Conservation (phyloP, 2,888 invertebrate species). For the Eupithecia tripunctaria region DNA sequence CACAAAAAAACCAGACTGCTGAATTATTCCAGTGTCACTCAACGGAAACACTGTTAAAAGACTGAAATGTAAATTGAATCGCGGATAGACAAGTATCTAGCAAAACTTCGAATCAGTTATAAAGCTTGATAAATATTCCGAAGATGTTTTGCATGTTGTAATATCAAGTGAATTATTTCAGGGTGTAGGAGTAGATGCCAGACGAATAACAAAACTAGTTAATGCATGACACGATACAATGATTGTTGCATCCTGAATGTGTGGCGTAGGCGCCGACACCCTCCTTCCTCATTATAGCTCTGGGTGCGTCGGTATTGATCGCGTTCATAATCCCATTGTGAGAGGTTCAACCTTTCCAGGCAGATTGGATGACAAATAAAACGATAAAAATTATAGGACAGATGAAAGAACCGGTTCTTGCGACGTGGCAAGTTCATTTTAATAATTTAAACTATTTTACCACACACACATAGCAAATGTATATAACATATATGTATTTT, state of each 20-base stretch:
- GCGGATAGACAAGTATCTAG: slow-evolving; percentile 18
- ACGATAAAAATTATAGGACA: slow-evolving; percentile 17
- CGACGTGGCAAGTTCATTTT: slow-evolving; percentile 17
- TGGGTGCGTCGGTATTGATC: slow-evolving; percentile 52
- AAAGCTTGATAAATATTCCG: slow-evolving; percentile 13
- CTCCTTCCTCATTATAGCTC: slow-evolving; percentile 75
- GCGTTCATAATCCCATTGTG: slow-evolving; percentile 37
- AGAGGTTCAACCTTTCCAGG: slow-evolving; percentile 35
- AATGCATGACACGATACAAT: slow-evolving; percentile 52
- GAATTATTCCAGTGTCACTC: slow-evolving; percentile 36
- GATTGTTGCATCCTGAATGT: slow-evolving; percentile 75
- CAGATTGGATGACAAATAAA: slow-evolving; percentile 17
- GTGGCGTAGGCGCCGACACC: slow-evolving; percentile 69
- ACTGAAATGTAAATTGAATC: slow-evolving; percentile 26
- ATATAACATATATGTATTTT: neutral
- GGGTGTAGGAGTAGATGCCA: slow-evolving; percentile 40
- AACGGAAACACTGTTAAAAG: slow-evolving; percentile 27
- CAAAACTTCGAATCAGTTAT: neutral
- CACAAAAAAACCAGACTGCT: slow-evolving; percentile 32
- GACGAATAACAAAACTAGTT: slow-evolving; percentile 44
- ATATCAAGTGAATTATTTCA: slow-evolving; percentile 37
- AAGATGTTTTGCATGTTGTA: slow-evolving; percentile 18
- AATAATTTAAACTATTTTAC: slow-evolving; percentile 15
- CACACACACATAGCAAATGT: neutral
- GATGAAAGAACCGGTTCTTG: slow-evolving; percentile 11